Percentiles rank a stretch among this genome's conserved stretches.
Evolutionary conservation across 2,888 invertebrate genomes (phyloP).

Genomic region (Eumacrocentrus americanus): DNA sequence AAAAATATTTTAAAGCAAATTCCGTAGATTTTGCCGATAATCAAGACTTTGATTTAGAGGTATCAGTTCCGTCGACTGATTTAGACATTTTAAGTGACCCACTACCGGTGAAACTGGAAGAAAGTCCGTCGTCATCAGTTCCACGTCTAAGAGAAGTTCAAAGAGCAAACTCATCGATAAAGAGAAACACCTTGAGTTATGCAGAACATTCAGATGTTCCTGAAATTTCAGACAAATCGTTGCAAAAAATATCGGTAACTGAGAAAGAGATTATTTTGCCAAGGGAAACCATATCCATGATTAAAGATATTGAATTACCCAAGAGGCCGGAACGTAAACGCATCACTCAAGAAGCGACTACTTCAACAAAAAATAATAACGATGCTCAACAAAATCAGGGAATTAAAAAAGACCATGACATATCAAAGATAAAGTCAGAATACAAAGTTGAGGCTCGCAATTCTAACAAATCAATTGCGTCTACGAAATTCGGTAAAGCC

Average conservation of each 20-base stretch:
- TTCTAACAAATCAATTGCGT: conserved; percentile 44
- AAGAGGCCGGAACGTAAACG: conserved; percentile 46
- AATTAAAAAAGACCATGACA: conserved; percentile 16
- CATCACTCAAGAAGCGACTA: conserved; percentile 31
- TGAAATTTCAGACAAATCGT: conserved; percentile 3
- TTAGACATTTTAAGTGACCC: background rate
- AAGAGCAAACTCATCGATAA: background rate
- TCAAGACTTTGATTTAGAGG: background rate
- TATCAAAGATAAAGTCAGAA: background rate
- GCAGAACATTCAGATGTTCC: conserved; percentile 3
- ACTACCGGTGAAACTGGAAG: too few species aligned
- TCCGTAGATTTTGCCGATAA: conserved; percentile 14
- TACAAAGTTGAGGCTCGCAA: conserved; percentile 39
- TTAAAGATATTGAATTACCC: conserved; percentile 33
- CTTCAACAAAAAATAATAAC: conserved; percentile 16
- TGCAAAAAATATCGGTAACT: conserved; percentile 41
- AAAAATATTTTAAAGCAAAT: conserved; percentile 50
- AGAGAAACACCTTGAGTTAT: background rate
- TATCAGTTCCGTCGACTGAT: background rate
- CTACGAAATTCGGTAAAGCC: conserved; percentile 40
- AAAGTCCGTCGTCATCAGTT: background rate
- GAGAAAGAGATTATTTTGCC: conserved; percentile 41
- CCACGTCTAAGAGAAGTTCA: too few species aligned
- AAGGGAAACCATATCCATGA: conserved; percentile 15
- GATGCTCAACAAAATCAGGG: conserved; percentile 21